phyloP scores from a whole-genome alignment of 1,140 invertebrate genomes.

The Coptotermes formosanus region DNA sequence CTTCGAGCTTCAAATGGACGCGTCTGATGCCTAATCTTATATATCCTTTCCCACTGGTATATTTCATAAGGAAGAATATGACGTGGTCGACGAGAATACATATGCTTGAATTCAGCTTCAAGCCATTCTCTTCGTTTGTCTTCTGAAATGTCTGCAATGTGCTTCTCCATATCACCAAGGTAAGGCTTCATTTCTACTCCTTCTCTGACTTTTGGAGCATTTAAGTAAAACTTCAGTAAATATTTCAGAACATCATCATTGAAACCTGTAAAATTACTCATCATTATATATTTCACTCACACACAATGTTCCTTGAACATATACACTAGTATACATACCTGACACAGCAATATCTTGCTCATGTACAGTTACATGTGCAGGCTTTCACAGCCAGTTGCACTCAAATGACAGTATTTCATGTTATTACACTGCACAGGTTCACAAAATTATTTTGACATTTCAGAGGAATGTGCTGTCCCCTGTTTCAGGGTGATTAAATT shows the following conservation, averaged over 20 bases:
- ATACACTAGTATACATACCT: no score
- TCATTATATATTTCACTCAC: no score
- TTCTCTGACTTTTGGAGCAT: constrained; percentile 61
- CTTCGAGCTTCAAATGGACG: constrained; percentile 63
- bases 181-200: constrained; percentile 71
- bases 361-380: no score
- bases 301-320: no score
- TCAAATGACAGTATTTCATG: no score
- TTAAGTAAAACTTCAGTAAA: constrained; percentile 73
- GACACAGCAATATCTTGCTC: no score
- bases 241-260: constrained; percentile 77
- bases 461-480: no score
- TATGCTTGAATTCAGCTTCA: constrained; percentile 64
- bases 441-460: no score
- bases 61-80: constrained; percentile 62
- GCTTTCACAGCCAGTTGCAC: no score
- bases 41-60: constrained; percentile 75
- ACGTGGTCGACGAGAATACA: constrained; percentile 63
- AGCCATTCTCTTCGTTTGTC: constrained; percentile 65
- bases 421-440: no score
- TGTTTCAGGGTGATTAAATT: no score
- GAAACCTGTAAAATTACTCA: constrained; percentile 48
- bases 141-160: constrained; percentile 66
- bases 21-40: constrained; percentile 66
- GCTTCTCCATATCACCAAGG: constrained; percentile 56